These are phyloP conservation scores for Eunapius fragilis DNA, from an alignment of 37 sponge, comb jelly and placozoan species.

Conservation along the genomic window DNA sequence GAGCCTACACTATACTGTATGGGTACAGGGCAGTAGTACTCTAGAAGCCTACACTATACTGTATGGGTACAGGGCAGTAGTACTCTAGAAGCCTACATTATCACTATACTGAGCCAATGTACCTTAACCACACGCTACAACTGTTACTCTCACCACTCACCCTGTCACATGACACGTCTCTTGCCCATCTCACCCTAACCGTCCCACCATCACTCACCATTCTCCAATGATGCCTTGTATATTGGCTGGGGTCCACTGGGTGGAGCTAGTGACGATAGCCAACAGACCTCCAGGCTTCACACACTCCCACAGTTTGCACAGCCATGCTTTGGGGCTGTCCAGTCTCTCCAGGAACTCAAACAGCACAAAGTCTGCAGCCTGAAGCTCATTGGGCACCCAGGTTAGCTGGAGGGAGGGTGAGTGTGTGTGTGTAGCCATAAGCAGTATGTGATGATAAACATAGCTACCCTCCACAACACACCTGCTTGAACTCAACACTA, in stretches of 20 bases:
- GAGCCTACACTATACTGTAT: too few relatives aligned
- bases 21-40: too few relatives aligned
- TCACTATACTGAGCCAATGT: too few relatives aligned
- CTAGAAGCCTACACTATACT: too few relatives aligned
- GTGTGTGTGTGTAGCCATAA: too few relatives aligned
- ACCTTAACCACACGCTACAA: too few relatives aligned
- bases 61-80: too few relatives aligned
- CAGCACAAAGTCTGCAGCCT: slow-evolving; percentile 51
- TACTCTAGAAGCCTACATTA: too few relatives aligned
- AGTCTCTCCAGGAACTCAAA: slow-evolving; percentile 70
- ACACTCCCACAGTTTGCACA: slow-evolving; percentile 78
- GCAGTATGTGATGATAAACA: too few relatives aligned
- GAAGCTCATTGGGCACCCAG: slow-evolving; percentile 84
- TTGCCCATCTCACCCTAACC: neutral
- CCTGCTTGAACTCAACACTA: slow-evolving; percentile 27
- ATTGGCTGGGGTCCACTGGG: slow-evolving; percentile 35
- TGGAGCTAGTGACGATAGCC: slow-evolving; percentile 38
- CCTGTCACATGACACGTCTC: too few relatives aligned
- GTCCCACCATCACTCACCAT: slow-evolving; percentile 35
- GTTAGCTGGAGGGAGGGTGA: slow-evolving; percentile 50
- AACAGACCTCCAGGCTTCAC: slow-evolving; percentile 38
- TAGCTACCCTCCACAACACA: neutral
- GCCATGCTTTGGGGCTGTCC: slow-evolving; percentile 69
- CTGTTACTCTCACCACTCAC: too few relatives aligned
- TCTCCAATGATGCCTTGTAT: slow-evolving; percentile 45